These are phyloP conservation scores for Myzus persicae DNA, from an alignment of 1,140 invertebrate genomes.

Conservation along the genomic window DNA sequence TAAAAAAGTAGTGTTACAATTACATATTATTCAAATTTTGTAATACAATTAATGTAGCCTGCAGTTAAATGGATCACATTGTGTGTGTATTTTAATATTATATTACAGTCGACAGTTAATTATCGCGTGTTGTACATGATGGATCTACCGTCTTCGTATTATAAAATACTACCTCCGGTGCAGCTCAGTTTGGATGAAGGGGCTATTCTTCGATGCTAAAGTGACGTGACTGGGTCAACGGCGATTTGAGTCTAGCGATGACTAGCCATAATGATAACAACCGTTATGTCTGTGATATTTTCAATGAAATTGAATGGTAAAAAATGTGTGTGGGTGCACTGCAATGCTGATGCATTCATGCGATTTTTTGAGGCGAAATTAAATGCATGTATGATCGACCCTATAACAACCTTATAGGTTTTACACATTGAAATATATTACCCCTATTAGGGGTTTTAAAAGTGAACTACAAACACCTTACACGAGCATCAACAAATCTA, in stretches of 20 bases:
- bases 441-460: too few relatives aligned
- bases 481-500: too few relatives aligned
- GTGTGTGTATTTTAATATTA: background rate
- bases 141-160: background rate
- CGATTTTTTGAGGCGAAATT: too few relatives aligned
- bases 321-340: background rate
- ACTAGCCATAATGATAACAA: background rate
- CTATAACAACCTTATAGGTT: too few relatives aligned
- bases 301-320: background rate
- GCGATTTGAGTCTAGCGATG: background rate
- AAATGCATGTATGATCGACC: too few relatives aligned
- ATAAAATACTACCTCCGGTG: background rate
- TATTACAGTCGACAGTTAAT: background rate
- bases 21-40: background rate
- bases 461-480: too few relatives aligned
- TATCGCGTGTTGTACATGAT: slow-evolving; percentile 1
- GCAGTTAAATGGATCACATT: background rate
- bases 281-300: background rate
- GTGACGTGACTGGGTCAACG: background rate
- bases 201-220: slow-evolving; percentile 1
- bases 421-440: too few relatives aligned
- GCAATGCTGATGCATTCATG: fast-evolving
- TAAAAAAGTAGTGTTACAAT: background rate
- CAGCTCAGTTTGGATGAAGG: background rate
- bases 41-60: background rate